Base-by-base conservation (phyloP, 1,140 invertebrate species). In the Cydia splendana region DNA sequence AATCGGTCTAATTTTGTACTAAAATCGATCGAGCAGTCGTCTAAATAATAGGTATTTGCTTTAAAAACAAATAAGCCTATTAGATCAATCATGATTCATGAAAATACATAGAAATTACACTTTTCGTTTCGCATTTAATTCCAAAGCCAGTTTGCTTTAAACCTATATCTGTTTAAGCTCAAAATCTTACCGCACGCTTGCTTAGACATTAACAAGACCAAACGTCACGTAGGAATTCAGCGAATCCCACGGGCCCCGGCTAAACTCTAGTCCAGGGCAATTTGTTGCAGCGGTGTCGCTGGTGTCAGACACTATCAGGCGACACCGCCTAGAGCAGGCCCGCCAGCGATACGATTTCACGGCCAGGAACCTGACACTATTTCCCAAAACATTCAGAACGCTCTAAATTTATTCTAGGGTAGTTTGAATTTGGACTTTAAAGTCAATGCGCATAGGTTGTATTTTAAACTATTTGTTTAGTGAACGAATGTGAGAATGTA, bases 251-350 rank as follows among this genome's bases (percentile, higher is more conserved):
- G 65, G 28, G n/a, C 34, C 30, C 30, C 34, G 67, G 67, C 67
- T 38, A 71, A 71, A 71, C 67, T 71, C 30, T 38, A 71, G 67
- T 71, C 67, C 67, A 62, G 67, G 67, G 30, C 67, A 71, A 71
- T 71, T 71, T 71, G 67, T 71, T 69, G 65, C 65, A 42, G 67
- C 67, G 38, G 67, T 71, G 67, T 71, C 67, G 67, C 30, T 71
- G 34, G 67, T 71, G 67, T 71, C 67, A 71, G 34, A 71, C 67
- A 71, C 67, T 71, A 71, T 71, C 67, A 42, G 67, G 67, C 30
- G 67, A 34, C n/a, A 18, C n/a, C 30, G 67, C 65, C 65, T 69
- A 69, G 38, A 71, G 67, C 67, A 24, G 67, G 12, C 65, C 65
- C 65, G 24, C 67, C 6, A 18, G 67, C 30, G 67, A 71, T 71